Base-by-base conservation (phyloP, 1,140 invertebrate species). In the Eueides isabella region DNA sequence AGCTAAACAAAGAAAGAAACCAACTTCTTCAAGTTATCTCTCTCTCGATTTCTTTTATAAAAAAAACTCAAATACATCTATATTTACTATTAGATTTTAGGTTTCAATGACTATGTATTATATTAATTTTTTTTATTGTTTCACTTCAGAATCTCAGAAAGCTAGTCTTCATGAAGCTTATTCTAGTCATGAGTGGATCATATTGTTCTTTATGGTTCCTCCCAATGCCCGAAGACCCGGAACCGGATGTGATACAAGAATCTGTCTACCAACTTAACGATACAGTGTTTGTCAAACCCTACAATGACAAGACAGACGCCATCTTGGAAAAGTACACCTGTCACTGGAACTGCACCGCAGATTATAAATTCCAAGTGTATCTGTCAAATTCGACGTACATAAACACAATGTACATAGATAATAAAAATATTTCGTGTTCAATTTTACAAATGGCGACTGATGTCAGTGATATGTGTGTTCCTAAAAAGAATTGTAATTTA, bases 121-220 rank as follows among this genome's bases (percentile, higher is more conserved):
- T 4, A 38, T 14, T 38, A 38, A 14, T 38, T 38, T 5, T 14
- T 38, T 38, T 12, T 38, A 14, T 38, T 38, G 35, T 14, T 38
- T 16, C n/a, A 61, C 83, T 94, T 76, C 85, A 95, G 95, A 86
- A 78, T 84, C 80, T 95, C 85, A 94, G 96, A 72, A 97, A 97
- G 87, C 77, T 94, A 0, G 95, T 97, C 38, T 97, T 97, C 81
- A 94, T 97, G 78, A 38, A 86, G 0, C 81, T 97, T 1, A 94
- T 97, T 19, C 67, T 94, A 0, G 74, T 94, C 1, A 97, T 96
- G 91, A 95, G 95, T 0, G 74, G 95, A 6, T 95, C 94, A 14
- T 96, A 95, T 77, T 93, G 94, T 62, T 86, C 94, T 19, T 94
- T 97, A 79, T 96, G 95, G 84, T 95, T 96, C 77, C 84, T 97